A percentile compares a stretch with the other conserved stretches of the same genome.
Conservation (phyloP, 2,888 invertebrate genomes). For the Saturnia pavonia region DNA sequence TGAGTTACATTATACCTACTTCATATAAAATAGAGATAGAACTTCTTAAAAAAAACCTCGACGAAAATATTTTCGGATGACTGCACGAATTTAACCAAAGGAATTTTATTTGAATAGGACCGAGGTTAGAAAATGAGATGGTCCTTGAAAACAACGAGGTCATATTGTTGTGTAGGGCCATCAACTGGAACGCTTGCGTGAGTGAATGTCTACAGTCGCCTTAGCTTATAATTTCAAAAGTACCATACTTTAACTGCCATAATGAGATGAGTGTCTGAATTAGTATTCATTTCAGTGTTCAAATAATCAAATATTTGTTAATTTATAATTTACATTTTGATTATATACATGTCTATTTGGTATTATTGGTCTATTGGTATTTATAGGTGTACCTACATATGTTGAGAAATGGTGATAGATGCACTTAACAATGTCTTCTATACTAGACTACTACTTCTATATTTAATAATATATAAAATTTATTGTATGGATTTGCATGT, state of each 20-base stretch:
- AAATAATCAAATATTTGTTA: neutral
- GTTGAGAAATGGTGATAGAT: no score
- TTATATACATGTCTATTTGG: no score
- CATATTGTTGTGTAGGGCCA: conserved; percentile 38
- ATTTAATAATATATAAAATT: no score
- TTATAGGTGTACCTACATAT: no score
- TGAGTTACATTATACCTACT: neutral
- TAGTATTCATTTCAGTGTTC: neutral
- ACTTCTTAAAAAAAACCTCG: conserved; percentile 10
- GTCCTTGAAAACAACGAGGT: conserved; percentile 31
- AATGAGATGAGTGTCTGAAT: neutral
- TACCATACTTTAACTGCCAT: neutral
- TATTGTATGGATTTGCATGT: no score
- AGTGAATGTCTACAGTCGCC: conserved; percentile 18
- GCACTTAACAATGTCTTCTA: no score
- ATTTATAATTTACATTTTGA: no score
- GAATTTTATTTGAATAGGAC: conserved; percentile 27
- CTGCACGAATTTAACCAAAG: conserved; percentile 37
- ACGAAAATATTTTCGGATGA: conserved; percentile 27
- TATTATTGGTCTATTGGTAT: no score
- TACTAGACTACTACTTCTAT: no score
- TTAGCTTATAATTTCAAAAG: conserved; percentile 21
- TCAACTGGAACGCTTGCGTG: conserved; percentile 42
- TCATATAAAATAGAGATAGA: neutral
- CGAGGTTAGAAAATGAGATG: conserved; percentile 31